A percentile compares a stretch with the other conserved stretches of the same genome.
Evolutionary conservation across 2,888 invertebrate genomes (phyloP).

Genomic region (Lasioglossum figueresi): DNA sequence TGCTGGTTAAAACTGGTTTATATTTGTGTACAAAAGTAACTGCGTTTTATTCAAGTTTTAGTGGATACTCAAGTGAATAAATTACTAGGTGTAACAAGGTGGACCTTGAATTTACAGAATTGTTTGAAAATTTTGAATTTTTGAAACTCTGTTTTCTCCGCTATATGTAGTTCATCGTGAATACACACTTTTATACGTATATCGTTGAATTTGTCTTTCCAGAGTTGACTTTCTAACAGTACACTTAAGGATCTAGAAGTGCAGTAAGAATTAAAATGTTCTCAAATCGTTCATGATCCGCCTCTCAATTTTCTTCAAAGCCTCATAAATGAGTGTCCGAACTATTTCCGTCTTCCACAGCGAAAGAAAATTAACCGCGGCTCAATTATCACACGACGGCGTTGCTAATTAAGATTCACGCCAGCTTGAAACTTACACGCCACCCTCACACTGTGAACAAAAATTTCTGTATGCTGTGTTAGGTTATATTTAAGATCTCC

Average conservation of each 20-base stretch:
- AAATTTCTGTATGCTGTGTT: constrained; percentile 10
- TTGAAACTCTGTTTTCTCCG: too few relatives aligned
- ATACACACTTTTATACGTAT: too few relatives aligned
- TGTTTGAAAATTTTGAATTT: too few relatives aligned
- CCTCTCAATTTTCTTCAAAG: background rate
- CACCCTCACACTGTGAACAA: background rate
- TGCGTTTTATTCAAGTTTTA: background rate
- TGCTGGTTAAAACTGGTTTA: background rate
- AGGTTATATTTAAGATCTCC: constrained; percentile 38
- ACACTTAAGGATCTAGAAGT: background rate
- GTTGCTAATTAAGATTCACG: constrained; percentile 46
- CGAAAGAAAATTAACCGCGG: constrained; percentile 13
- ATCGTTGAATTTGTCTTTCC: too few relatives aligned
- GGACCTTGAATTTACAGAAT: too few relatives aligned
- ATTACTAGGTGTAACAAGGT: background rate
- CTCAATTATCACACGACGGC: constrained; percentile 23
- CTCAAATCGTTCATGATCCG: background rate
- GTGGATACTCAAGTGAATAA: background rate
- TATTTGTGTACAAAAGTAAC: background rate
- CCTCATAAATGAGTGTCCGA: background rate
- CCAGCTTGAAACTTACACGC: background rate
- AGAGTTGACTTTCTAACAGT: too few relatives aligned
- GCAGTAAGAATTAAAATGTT: background rate
- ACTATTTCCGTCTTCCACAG: constrained; percentile 11
- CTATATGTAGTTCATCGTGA: too few relatives aligned